Base-by-base conservation (phyloP, 2,797 vertebrate genomes). In the Catharus ustulatus region DNA sequence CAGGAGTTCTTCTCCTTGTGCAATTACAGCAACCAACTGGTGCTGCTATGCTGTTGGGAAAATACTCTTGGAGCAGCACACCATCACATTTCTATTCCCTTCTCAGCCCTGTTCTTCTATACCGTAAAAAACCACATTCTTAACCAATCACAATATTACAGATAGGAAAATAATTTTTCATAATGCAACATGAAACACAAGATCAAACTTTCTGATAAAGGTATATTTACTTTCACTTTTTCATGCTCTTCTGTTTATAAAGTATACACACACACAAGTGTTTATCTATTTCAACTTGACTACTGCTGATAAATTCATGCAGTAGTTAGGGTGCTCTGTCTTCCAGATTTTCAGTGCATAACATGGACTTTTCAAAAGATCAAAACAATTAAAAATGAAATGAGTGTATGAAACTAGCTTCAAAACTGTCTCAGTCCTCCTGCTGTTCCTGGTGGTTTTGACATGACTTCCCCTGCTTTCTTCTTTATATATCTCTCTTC, bases 371-470 rank as follows among this genome's bases (percentile, higher is more conserved):
- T 87, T 88, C 79, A 86, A 90, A 95, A 95, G 79, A 96, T 87
- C 84, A 96, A 94, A 97, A 76, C 86, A 96, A 96, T 97, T 95
- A 83, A 89, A 94, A 91, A 84, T 90, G 22, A 93, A 97, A 93
- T 80, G 58, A 91, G 20, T 59, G 22, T 23, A 84, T 46, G 78
- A 90, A 92, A 90, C 26, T 19, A 68, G 38, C 68, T 94, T 96
- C 64, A 88, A 87, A 95, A 92, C 69, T 84, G 64, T 43, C 59
- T 79, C 30, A 45, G 68, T 92, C 52, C 58, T 95, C 79, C 79
- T 91, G 79, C 81, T 94, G 89, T 49, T 95, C 38, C 55, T 52
- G 43, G 26, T 13, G 11, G 21, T 76, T 95, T 93, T 92, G 84
- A 91, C 95, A 46, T 80, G n/a, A 88, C 64, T 78, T 90, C 13